Conservation (phyloP, 23 tunicate genomes). For the Trididemnum miniatum region DNA sequence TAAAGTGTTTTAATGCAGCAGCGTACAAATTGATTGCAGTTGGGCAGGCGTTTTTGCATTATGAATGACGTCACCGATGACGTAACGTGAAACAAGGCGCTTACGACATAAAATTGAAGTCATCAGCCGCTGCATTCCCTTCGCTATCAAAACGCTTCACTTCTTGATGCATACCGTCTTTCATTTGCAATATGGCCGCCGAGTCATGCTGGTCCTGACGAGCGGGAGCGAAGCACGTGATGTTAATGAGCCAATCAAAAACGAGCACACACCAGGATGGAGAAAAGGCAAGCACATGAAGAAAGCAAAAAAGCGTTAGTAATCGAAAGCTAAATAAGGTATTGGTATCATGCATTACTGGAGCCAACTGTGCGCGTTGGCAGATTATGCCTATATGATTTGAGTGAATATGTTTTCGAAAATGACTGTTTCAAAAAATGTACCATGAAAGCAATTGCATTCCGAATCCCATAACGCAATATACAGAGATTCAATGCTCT, state of each 20-base stretch:
- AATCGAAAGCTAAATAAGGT: background rate
- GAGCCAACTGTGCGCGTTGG: too few relatives aligned
- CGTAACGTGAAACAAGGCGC: background rate
- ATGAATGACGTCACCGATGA: background rate
- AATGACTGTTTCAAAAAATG: too few relatives aligned
- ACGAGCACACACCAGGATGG: constrained; percentile 21
- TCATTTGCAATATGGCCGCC: constrained; percentile 82
- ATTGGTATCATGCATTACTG: too few relatives aligned
- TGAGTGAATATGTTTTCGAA: too few relatives aligned
- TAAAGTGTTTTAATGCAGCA: too few relatives aligned
- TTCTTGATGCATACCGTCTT: constrained; percentile 84
- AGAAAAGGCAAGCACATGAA: constrained; percentile 24
- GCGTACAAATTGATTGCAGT: background rate
- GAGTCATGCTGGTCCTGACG: constrained; percentile 57
- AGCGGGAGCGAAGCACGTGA: background rate
- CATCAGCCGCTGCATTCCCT: constrained; percentile 3
- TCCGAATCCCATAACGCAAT: too few relatives aligned
- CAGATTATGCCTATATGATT: too few relatives aligned
- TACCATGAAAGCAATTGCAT: too few relatives aligned
- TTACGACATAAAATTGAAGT: constrained; percentile 45
- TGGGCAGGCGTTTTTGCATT: too few relatives aligned
- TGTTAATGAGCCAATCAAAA: background rate
- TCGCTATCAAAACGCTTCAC: constrained; percentile 72
- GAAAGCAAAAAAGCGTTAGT: background rate
- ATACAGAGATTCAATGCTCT: too few relatives aligned